Evolutionary conservation across 2,113 vertebrate genomes (phyloP), one percentile per base, ranked within the genome.

Genomic region (Tachycineta bicolor): DNA sequence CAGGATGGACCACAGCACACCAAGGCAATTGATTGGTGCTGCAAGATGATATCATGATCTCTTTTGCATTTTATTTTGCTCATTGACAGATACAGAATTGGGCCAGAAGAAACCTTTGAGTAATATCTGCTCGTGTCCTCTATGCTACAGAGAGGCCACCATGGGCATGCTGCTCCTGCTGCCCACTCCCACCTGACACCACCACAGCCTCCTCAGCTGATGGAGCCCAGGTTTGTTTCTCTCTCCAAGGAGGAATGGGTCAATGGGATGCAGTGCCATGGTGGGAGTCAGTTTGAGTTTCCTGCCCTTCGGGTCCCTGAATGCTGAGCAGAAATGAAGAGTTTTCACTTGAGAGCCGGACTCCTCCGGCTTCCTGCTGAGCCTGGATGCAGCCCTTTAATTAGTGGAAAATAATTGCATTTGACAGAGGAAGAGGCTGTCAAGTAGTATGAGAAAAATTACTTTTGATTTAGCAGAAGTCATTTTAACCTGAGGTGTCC

Each of bases 361-460:
- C 24, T 86, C 56, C 39, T 74, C 34, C 0, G 0, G 15, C n/a
- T 86, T 96, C 56, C 55, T 44, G 34, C 71, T 87, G 50, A 88
- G 50, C 19, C 37, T 63, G 74, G 46, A 16, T 74, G 46, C 64
- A 74, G 52, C 64, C 39, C n/a, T 95, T 86, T 93, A 86, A 93
- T 93, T 89, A 88, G 56, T 29, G 34, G 33, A 44, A 95, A 47
- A 68, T 93, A 93, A 86, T 92, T 90, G 73, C 52, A 52, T 52
- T 53, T 74, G 44, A 81, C 53, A 81, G 83, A 81, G 64, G 37
- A 92, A 79, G 53, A 93, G 28, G 28, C n/a, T 89, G 71, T 90
- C 84, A 59, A 14, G 55, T 55, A 77, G 46, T 31, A 60, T 44
- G 75, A 59, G 47, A 56, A 83, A 64, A 91, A 93, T 25, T 85